Conservation (phyloP, 2,113 vertebrate genomes). For the Mohoua ochrocephala region DNA sequence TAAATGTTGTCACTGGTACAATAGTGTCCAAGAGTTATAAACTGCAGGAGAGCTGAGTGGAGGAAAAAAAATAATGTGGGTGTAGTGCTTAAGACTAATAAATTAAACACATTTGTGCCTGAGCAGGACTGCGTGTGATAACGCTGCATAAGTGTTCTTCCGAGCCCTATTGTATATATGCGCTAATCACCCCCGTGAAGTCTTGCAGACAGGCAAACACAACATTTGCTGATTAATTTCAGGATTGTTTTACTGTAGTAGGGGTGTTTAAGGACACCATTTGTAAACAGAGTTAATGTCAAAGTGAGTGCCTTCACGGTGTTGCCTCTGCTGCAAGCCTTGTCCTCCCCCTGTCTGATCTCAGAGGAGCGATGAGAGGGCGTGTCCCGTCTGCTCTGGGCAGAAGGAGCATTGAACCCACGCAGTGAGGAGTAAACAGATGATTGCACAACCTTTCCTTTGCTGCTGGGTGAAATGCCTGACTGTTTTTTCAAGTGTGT, state of each 20-base stretch:
- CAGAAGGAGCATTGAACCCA: not conserved
- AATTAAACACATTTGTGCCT: not conserved
- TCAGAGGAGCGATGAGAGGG: not conserved
- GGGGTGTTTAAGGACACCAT: not conserved
- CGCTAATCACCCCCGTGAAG: not conserved
- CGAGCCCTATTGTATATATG: not conserved
- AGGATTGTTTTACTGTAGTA: not conserved
- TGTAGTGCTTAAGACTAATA: not conserved
- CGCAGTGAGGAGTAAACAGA: not conserved
- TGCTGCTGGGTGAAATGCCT: not conserved
- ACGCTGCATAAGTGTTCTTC: not conserved
- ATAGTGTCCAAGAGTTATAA: not conserved
- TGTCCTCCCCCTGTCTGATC: accelerated
- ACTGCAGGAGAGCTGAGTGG: not conserved
- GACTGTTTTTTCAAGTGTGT: not conserved
- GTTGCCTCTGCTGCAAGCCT: not conserved
- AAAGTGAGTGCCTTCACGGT: not conserved
- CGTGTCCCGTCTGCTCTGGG: not conserved
- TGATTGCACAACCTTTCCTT: not conserved
- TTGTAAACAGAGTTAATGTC: not conserved
- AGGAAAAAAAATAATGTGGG: not conserved
- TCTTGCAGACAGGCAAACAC: not conserved
- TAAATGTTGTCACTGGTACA: not conserved
- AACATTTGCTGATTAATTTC: not conserved
- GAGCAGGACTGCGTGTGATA: not conserved